Evolutionary conservation across 1,140 invertebrate species (phyloP), one percentile per base, ranked within the genome.

Genomic region (Drosophila sechellia): DNA sequence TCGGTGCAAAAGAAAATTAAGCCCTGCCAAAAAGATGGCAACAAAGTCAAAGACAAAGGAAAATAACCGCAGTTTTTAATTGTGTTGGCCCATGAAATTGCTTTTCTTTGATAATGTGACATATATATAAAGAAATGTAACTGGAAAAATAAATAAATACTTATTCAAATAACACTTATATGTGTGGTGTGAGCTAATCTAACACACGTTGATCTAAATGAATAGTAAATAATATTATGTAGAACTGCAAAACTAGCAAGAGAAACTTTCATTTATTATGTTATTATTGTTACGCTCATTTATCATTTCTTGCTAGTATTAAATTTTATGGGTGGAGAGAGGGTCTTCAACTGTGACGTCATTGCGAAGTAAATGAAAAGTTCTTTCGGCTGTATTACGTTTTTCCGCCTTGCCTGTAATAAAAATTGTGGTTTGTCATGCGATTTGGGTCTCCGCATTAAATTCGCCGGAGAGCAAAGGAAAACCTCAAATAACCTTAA

Each of bases 391-490:
- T 50, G 31, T 35, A 76, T 83, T 79, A 75, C 59, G 61, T 59
- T 76, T 81, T 75, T 71, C 64, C 77, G 72, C 84, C 80, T 50
- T 84, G 55, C 52, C 73, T 34, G 64, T 65, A 79, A 84, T 89
- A 55, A 77, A 81, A 89, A 87, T 80, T 55, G 84, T 70, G 68
- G 71, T 57, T 90, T 89, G 84, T 87, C 84, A 87, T 89, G 84
- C 84, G 80, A 87, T 87, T 87, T 70, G 27, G 53, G 46, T 31
- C 42, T 56, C 27, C 49, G 39, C 40, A 49, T n/a, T 15, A 8
- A 27, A 31, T 46, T 34, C 27, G 58, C 31, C 39, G 15, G 20
- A 10, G 15, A 34, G 3, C 35, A 12, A 56, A 5, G 4, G 11
- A 48, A 40, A 64, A 22, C 17, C 71, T 34, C 12, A 56, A 45